These are phyloP conservation scores for Notodonta ziczac DNA, from an alignment of 2,888 invertebrate genomes.

Conservation along the genomic window DNA sequence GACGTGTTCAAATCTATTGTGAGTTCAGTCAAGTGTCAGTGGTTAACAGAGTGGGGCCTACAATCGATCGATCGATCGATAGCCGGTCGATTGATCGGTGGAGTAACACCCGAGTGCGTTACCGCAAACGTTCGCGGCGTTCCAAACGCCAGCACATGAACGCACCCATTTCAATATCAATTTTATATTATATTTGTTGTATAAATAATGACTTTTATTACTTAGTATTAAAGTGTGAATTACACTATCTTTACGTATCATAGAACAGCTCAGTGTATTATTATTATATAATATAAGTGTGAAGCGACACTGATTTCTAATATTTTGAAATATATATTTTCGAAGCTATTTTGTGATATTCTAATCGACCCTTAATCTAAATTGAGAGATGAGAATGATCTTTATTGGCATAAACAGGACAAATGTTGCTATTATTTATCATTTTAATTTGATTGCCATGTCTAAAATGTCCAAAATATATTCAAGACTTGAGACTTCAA, in stretches of 20 bases:
- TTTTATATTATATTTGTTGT: conserved; percentile 50
- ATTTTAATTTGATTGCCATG: not conserved
- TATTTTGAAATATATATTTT: conserved; percentile 72
- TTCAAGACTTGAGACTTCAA: not conserved
- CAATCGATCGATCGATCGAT: no score
- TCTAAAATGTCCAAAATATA: not conserved
- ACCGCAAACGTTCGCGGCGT: conserved; percentile 15
- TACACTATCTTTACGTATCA: conserved; percentile 81
- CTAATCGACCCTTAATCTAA: conserved; percentile 70
- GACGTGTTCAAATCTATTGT: no score
- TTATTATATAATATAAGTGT: conserved; percentile 61
- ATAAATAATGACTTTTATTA: conserved; percentile 73
- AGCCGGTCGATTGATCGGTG: no score
- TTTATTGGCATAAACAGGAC: conserved; percentile 22
- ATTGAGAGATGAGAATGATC: conserved; percentile 46
- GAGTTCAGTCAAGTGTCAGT: no score
- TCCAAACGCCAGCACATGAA: conserved; percentile 21
- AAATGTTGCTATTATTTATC: not conserved
- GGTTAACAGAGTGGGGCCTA: no score
- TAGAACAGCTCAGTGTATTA: conserved; percentile 77
- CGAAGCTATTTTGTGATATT: conserved; percentile 77
- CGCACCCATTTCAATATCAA: conserved; percentile 43
- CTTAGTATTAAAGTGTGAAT: conserved; percentile 77
- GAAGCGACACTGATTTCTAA: conserved; percentile 80
- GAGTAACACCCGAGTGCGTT: conserved; percentile 9